These are phyloP conservation scores for Ia io DNA, from an alignment of 2,113 vertebrate genomes.

Conservation along the genomic window DNA sequence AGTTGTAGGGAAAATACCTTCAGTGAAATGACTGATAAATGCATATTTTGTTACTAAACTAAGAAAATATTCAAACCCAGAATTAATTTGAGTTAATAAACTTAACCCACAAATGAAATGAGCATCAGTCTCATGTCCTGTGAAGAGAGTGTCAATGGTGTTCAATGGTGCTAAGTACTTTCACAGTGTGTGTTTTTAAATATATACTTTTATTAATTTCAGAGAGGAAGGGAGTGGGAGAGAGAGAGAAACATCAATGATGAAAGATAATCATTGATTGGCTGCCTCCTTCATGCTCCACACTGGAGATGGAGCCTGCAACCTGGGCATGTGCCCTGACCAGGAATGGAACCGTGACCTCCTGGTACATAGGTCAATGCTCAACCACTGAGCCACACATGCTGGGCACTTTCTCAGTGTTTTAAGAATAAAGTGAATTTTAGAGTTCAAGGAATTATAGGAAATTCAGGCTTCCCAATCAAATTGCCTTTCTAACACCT, in stretches of 20 bases:
- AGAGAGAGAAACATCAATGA: too few relatives aligned
- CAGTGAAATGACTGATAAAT: not conserved
- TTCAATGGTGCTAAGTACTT: not conserved
- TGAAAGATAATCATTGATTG: too few relatives aligned
- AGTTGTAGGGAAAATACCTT: not conserved
- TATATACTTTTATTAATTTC: too few relatives aligned
- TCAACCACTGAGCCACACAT: too few relatives aligned
- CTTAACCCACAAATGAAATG: not conserved
- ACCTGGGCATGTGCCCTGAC: too few relatives aligned
- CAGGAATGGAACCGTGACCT: too few relatives aligned
- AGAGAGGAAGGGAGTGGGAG: too few relatives aligned
- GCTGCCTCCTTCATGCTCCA: too few relatives aligned
- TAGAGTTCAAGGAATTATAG: not conserved
- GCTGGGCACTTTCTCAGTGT: not conserved
- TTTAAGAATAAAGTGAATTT: not conserved
- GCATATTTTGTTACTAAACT: not conserved
- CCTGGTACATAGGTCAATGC: too few relatives aligned
- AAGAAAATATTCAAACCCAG: conserved; percentile 6
- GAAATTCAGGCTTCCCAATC: not conserved
- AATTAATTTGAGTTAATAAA: not conserved
- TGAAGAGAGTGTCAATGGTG: not conserved
- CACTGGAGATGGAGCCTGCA: too few relatives aligned
- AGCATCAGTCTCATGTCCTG: not conserved
- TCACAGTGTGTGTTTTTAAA: not conserved
- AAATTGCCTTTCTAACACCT: not conserved